Conservation (phyloP, 1,140 invertebrate species). For the Holotrichia oblita region DNA sequence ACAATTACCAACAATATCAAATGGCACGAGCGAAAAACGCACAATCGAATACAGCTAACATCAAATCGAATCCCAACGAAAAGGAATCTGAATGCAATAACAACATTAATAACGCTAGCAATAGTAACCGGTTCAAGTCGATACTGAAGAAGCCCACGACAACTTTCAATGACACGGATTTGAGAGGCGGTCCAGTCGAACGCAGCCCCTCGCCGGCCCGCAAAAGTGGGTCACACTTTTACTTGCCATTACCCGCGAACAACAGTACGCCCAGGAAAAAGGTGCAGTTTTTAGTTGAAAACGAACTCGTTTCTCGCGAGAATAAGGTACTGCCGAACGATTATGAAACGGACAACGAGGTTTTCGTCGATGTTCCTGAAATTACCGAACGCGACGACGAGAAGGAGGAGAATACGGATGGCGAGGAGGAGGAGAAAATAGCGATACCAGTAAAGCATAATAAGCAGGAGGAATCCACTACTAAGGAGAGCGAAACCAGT, state of each 20-base stretch:
- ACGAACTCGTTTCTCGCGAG: conserved; percentile 44
- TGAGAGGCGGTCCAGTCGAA: conserved; percentile 46
- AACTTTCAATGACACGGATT: conserved; percentile 57
- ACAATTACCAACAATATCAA: conserved; percentile 9
- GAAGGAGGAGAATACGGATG: neutral
- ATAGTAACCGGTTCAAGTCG: conserved; percentile 66
- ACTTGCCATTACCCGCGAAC: conserved; percentile 69
- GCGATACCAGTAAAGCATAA: neutral
- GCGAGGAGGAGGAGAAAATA: neutral
- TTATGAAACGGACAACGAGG: conserved; percentile 27
- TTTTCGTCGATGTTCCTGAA: conserved; percentile 19
- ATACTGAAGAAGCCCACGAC: conserved; percentile 72
- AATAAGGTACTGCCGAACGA: conserved; percentile 15
- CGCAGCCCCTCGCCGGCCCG: conserved; percentile 51
- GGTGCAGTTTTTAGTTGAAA: conserved; percentile 60
- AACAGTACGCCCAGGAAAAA: conserved; percentile 59
- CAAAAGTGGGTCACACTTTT: conserved; percentile 70
- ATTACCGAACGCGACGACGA: conserved; percentile 23
- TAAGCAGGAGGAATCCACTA: neutral
- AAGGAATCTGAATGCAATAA: conserved; percentile 42
- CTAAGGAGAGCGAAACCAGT: neutral
- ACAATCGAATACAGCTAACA: neutral
- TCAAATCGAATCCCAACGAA: conserved; percentile 39
- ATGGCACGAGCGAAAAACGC: conserved; percentile 1
- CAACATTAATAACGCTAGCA: neutral